These are phyloP conservation scores for Drosophila suzukii DNA, from an alignment of 1,140 invertebrate species.

Conservation along the genomic window DNA sequence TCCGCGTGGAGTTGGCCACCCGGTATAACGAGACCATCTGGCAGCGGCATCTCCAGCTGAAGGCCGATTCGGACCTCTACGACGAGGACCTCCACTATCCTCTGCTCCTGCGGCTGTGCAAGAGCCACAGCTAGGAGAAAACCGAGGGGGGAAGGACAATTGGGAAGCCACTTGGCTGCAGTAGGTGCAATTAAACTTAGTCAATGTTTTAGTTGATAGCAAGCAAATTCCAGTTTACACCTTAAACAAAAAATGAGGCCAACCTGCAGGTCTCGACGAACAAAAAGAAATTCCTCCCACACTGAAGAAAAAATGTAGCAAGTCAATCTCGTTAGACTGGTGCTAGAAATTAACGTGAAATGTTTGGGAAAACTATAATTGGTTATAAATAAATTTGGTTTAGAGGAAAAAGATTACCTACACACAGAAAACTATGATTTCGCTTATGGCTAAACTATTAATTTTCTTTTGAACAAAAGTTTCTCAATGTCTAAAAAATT, in stretches of 20 bases:
- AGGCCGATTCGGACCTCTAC: conserved; percentile 86
- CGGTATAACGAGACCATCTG: conserved; percentile 88
- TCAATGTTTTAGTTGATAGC: conserved; percentile 77
- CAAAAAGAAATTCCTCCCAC: conserved; percentile 59
- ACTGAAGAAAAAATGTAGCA: conserved; percentile 37
- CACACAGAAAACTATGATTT: too few relatives aligned
- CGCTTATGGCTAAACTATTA: too few relatives aligned
- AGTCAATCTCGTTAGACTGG: conserved; percentile 45
- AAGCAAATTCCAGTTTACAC: conserved; percentile 80
- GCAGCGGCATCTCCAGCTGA: conserved; percentile 87
- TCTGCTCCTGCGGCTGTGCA: conserved; percentile 87
- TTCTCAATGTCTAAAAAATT: too few relatives aligned
- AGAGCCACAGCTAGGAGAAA: conserved; percentile 74
- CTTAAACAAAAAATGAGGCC: conserved; percentile 50
- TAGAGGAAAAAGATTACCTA: neutral
- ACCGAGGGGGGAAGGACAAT: neutral
- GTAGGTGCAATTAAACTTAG: conserved; percentile 65
- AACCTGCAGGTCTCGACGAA: conserved; percentile 11
- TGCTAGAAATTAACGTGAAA: conserved; percentile 18
- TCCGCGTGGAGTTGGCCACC: conserved; percentile 86
- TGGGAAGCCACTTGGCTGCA: conserved; percentile 10
- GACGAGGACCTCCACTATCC: conserved; percentile 89
- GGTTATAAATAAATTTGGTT: conserved; percentile 18
- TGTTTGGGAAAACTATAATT: neutral
- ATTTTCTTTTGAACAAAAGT: too few relatives aligned